Conservation (phyloP, 2,888 invertebrate genomes). For the Rosalia funebris region DNA sequence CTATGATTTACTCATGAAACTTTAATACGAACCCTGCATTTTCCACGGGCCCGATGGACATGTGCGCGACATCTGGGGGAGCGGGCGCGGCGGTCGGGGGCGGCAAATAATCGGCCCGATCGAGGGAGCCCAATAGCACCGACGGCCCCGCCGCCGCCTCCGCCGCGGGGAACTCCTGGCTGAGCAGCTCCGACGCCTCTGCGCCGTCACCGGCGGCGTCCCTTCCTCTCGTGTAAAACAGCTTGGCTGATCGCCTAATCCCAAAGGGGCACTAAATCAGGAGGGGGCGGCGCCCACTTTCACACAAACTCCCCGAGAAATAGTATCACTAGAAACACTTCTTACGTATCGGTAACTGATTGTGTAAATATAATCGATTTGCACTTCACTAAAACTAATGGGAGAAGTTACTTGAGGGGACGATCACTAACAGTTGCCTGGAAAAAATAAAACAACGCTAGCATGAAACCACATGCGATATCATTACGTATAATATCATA, state of each 20-base stretch:
- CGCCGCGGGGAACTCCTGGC: constrained; percentile 53
- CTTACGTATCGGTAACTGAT: too few species aligned
- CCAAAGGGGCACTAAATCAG: constrained; percentile 1
- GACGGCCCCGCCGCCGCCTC: constrained; percentile 49
- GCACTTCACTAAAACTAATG: too few species aligned
- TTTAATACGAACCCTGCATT: constrained; percentile 56
- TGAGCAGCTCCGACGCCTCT: constrained; percentile 54
- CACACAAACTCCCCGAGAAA: too few species aligned
- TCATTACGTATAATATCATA: too few species aligned
- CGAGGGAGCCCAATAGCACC: constrained; percentile 53
- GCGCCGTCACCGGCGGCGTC: constrained; percentile 54
- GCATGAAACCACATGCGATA: constrained; percentile 33
- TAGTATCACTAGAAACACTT: too few species aligned
- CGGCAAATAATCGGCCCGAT: constrained; percentile 56
- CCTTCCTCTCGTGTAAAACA: constrained; percentile 59
- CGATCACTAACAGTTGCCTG: too few species aligned
- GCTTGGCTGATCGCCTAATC: constrained; percentile 42
- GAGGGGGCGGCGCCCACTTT: not conserved
- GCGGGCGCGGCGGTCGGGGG: constrained; percentile 55
- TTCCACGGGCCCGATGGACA: constrained; percentile 55
- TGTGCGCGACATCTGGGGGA: constrained; percentile 53
- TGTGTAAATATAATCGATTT: too few species aligned
- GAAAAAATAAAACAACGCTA: constrained; percentile 27
- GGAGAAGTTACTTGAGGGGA: too few species aligned
- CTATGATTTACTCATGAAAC: too few species aligned